A percentile compares a stretch with the other conserved stretches of the same genome.
phyloP scores from a whole-genome alignment of 2,888 invertebrate species.

The Ceriagrion tenellum region DNA sequence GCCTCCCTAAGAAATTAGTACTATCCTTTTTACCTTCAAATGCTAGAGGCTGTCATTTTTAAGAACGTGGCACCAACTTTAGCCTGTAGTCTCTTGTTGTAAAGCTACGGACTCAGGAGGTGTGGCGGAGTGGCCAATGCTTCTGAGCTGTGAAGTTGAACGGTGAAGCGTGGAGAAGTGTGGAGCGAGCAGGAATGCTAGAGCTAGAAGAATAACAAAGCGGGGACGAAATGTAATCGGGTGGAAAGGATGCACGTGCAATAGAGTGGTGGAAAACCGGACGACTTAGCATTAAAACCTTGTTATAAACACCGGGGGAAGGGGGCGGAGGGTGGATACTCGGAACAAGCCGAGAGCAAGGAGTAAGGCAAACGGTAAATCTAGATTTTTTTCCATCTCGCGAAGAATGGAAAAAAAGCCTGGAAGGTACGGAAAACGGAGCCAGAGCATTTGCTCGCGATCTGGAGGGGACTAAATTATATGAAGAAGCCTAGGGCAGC shows the following conservation, averaged over 20 bases:
- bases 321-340: background rate
- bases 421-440: background rate
- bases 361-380: background rate
- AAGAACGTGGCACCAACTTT: no score
- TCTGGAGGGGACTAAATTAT: background rate
- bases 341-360: background rate
- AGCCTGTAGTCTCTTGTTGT: no score
- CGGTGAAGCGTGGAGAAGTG: background rate
- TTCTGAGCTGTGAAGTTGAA: background rate
- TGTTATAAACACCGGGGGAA: background rate
- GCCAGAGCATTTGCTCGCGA: background rate
- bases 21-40: no score
- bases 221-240: background rate
- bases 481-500: background rate
- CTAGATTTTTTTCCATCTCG: background rate
- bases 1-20: no score
- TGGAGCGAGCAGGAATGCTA: background rate
- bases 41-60: no score
- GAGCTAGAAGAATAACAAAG: background rate
- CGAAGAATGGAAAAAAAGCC: background rate
- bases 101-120: no score
- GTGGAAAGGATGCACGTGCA: background rate
- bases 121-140: no score
- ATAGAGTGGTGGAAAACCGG: background rate
- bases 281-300: background rate